Conservation (phyloP, 2,888 invertebrate species). For the Eumacrocentrus americanus region DNA sequence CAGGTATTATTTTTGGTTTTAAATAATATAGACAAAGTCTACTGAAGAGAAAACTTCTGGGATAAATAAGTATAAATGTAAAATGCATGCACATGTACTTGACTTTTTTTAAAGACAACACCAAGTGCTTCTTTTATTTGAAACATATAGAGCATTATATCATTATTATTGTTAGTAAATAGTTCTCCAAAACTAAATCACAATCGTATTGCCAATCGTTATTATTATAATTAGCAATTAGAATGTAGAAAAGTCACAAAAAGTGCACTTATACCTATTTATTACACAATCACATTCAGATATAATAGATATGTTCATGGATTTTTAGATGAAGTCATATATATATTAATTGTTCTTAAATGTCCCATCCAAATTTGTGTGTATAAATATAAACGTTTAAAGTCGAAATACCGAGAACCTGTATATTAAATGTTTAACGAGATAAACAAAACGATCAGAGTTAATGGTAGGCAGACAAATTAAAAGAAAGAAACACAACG, state of each 20-base stretch:
- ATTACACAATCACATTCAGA: too few species aligned
- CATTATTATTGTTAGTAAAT: slow-evolving; percentile 41
- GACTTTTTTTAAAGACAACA: slow-evolving; percentile 27
- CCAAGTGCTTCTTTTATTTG: slow-evolving; percentile 53
- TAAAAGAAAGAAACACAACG: background rate
- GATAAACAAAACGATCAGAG: background rate
- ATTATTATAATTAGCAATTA: slow-evolving; percentile 33
- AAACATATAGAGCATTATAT: slow-evolving; percentile 55
- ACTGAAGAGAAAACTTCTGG: too few species aligned
- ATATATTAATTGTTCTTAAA: too few species aligned
- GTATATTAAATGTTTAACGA: too few species aligned
- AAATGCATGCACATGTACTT: slow-evolving; percentile 46
- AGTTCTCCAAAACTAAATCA: slow-evolving; percentile 19
- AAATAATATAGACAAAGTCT: too few species aligned
- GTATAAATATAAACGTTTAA: too few species aligned
- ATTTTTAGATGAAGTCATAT: background rate
- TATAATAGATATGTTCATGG: background rate
- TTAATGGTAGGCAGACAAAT: background rate
- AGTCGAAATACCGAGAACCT: too few species aligned
- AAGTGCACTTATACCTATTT: slow-evolving; percentile 34
- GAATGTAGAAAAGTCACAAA: slow-evolving; percentile 31
- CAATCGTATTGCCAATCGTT: slow-evolving; percentile 23
- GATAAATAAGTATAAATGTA: background rate
- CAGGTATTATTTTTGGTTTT: too few species aligned
- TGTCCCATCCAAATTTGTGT: too few species aligned